A percentile compares a stretch with the other conserved stretches of the same genome.
These are phyloP conservation scores for Alviniconcha strummeri DNA, from an alignment of 2,888 invertebrate species.

Conservation along the genomic window DNA sequence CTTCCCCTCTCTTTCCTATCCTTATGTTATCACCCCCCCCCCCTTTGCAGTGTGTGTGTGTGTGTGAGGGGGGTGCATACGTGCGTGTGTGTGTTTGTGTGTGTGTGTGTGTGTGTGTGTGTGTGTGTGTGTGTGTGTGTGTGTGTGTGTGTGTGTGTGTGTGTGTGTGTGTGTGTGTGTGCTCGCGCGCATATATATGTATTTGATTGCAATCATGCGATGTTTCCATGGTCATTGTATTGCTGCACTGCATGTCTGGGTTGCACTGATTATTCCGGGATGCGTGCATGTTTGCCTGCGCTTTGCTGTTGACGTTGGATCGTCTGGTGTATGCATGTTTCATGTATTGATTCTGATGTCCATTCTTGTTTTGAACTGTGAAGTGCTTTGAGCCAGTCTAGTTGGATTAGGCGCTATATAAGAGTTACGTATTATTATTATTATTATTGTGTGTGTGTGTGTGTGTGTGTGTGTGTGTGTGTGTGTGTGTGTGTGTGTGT, in stretches of 20 bases:
- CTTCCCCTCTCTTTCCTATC: too few species aligned
- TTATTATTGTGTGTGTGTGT: background rate
- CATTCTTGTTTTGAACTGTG: too few species aligned
- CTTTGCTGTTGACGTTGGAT: background rate
- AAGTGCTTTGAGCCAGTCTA: too few species aligned
- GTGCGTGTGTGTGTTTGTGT: background rate
- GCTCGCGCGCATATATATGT: background rate
- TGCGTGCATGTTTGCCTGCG: background rate
- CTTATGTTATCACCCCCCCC: too few species aligned
- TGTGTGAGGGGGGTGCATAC: background rate
- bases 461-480: background rate
- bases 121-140: background rate
- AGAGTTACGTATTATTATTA: background rate
- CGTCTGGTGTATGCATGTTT: background rate
- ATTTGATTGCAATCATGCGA: too few species aligned
- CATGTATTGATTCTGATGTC: too few species aligned
- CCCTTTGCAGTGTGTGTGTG: background rate
- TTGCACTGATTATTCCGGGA: background rate
- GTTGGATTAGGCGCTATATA: background rate
- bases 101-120: constrained; percentile 1
- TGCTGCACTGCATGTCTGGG: background rate
- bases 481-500: constrained; percentile 1
- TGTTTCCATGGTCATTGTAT: too few species aligned
- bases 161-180: background rate
- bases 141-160: background rate